phyloP scores from a whole-genome alignment of 2,888 invertebrate genomes.

The Phania funesta region DNA sequence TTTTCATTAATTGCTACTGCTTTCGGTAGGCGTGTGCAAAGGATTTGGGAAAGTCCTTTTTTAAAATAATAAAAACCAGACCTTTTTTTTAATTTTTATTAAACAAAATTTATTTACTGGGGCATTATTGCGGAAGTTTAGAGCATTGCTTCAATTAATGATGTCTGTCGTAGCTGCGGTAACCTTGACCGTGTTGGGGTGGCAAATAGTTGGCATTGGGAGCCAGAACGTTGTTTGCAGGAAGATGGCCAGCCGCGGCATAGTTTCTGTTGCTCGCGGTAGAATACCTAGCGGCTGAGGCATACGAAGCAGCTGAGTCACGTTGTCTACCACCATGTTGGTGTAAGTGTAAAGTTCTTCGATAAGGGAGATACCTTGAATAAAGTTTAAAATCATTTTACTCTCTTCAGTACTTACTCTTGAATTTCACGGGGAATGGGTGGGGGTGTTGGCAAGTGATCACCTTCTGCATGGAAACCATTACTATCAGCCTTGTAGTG shows the following conservation, averaged over 20 bases:
- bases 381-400: not conserved
- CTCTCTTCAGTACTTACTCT: slow-evolving; percentile 62
- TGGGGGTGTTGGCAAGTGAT: slow-evolving; percentile 88
- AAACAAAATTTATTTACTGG: slow-evolving; percentile 31
- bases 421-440: slow-evolving; percentile 82
- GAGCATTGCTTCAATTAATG: slow-evolving; percentile 39
- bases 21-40: slow-evolving; percentile 26
- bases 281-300: slow-evolving; percentile 18
- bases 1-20: slow-evolving; percentile 12
- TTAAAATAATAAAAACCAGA: not conserved
- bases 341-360: slow-evolving; percentile 69
- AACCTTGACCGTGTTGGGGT: slow-evolving; percentile 68
- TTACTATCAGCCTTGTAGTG: slow-evolving; percentile 88
- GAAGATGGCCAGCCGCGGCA: slow-evolving; percentile 68
- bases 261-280: slow-evolving; percentile 43
- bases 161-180: slow-evolving; percentile 70
- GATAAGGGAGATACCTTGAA: not conserved
- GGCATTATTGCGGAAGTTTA: not conserved
- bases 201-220: slow-evolving; percentile 75
- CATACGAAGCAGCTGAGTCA: slow-evolving; percentile 38
- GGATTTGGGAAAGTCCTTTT: not conserved
- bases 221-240: slow-evolving; percentile 20
- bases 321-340: slow-evolving; percentile 55
- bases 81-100: too few relatives aligned
- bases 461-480: slow-evolving; percentile 88